A percentile compares a stretch with the other conserved stretches of the same genome.
phyloP scores from a whole-genome alignment of 2,113 vertebrate species.

The Callospermophilus lateralis region DNA sequence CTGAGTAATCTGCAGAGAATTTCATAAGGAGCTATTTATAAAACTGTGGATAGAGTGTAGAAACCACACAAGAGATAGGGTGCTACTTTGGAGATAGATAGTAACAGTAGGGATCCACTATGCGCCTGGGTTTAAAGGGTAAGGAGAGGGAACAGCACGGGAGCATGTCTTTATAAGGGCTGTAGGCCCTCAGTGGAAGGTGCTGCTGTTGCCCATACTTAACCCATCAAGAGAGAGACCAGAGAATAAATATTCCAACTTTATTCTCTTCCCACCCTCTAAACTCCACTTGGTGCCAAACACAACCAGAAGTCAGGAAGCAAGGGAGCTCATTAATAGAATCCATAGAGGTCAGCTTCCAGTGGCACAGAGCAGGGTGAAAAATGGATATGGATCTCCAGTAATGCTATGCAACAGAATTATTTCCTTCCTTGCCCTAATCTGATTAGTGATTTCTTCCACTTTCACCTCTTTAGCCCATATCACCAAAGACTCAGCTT shows the following conservation, averaged over 20 bases:
- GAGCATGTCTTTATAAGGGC: neutral
- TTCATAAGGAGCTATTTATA: neutral
- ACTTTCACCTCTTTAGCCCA: neutral
- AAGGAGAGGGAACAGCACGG: neutral
- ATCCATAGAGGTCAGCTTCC: slow-evolving; percentile 44
- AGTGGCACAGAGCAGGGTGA: neutral
- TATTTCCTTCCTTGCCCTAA: slow-evolving; percentile 34
- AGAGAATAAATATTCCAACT: slow-evolving; percentile 32
- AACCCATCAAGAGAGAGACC: slow-evolving; percentile 41
- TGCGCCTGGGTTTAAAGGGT: neutral
- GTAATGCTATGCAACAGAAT: neutral
- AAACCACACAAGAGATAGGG: neutral
- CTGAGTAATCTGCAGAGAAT: neutral
- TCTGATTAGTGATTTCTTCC: neutral
- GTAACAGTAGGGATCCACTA: neutral
- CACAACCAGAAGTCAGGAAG: slow-evolving; percentile 56
- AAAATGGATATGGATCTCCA: neutral
- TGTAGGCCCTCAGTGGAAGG: neutral
- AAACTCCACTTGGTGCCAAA: slow-evolving; percentile 45
- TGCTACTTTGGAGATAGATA: neutral
- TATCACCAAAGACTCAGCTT: neutral
- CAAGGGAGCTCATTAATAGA: slow-evolving; percentile 39
- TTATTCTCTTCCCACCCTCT: slow-evolving; percentile 19
- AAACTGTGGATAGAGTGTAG: neutral
- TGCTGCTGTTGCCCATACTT: neutral